phyloP scores from a whole-genome alignment of 2,113 vertebrate species.

The Strigops habroptila region DNA sequence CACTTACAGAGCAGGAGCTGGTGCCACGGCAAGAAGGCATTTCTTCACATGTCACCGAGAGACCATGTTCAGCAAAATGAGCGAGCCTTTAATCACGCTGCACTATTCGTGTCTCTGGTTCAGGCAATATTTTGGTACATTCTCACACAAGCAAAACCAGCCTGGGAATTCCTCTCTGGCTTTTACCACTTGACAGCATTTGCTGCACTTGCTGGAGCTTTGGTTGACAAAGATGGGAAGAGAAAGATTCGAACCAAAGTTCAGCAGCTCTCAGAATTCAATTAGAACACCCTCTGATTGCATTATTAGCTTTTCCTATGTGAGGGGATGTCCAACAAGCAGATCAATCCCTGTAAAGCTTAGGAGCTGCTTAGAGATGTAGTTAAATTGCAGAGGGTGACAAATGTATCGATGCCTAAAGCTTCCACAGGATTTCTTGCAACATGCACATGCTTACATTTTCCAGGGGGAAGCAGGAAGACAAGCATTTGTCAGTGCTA shows the following conservation, averaged over 20 bases:
- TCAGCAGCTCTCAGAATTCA: not conserved
- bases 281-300: not conserved
- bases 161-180: not conserved
- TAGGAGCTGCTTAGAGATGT: not conserved
- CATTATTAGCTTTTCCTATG: not conserved
- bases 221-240: not conserved
- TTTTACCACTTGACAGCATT: not conserved
- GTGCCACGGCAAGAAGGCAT: not conserved
- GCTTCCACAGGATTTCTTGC: not conserved
- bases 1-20: not conserved
- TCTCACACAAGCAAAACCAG: not conserved
- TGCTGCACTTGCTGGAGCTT: not conserved
- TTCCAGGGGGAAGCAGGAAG: not conserved
- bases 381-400: not conserved
- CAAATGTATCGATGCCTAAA: not conserved
- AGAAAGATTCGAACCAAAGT: accelerated
- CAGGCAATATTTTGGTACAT: not conserved
- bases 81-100: not conserved
- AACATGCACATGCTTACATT: accelerated
- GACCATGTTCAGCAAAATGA: accelerated
- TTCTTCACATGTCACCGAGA: accelerated
- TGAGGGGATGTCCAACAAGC: not conserved
- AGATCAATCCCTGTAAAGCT: not conserved
- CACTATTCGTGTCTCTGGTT: not conserved
- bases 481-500: not conserved